These are phyloP conservation scores for Neolamprologus kungweensis DNA, from an alignment of 2,113 vertebrate species.

Conservation along the genomic window DNA sequence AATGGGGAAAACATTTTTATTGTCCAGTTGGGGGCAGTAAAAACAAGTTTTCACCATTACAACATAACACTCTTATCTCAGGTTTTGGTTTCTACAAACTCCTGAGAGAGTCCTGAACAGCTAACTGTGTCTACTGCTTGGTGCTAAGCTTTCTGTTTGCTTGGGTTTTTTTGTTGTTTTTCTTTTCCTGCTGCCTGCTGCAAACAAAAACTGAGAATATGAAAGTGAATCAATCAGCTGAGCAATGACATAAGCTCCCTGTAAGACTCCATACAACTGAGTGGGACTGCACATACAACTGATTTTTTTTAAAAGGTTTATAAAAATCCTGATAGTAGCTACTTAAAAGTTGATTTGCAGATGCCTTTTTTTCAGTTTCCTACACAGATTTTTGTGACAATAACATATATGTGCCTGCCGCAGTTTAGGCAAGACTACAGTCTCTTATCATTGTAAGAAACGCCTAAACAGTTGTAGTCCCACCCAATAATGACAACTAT, in stretches of 20 bases:
- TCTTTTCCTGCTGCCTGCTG: not conserved
- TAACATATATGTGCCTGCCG: not conserved
- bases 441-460: constrained; percentile 12
- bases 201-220: not conserved
- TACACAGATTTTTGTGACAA: not conserved
- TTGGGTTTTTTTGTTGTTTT: not conserved
- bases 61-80: not conserved
- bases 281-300: not conserved
- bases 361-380: not conserved
- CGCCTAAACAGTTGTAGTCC: not conserved
- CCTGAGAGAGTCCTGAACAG: not conserved
- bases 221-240: not conserved
- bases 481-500: not conserved
- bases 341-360: not conserved
- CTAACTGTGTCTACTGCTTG: not conserved
- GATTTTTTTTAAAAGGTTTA: not conserved
- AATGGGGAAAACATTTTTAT: not conserved
- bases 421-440: not conserved
- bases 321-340: not conserved
- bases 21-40: not conserved
- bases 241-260: not conserved
- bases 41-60: not conserved
- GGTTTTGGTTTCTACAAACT: not conserved
- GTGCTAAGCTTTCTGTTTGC: not conserved
- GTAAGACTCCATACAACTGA: not conserved